Conservation (phyloP, 2,888 invertebrate species). For the Aproaerema taeniolella region DNA sequence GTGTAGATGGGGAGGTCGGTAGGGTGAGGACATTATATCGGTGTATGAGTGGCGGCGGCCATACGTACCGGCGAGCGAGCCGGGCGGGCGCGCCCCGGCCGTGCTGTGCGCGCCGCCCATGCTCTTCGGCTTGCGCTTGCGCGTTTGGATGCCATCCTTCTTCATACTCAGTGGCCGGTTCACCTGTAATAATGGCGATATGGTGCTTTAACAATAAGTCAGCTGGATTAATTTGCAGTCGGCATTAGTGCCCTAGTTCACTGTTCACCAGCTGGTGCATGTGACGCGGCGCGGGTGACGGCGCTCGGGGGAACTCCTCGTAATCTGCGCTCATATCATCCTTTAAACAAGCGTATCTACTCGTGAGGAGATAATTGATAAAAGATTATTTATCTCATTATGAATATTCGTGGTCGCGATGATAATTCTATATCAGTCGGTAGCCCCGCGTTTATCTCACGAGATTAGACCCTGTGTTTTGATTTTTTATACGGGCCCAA, state of each 20-base stretch:
- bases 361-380: constrained; percentile 73
- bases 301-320: constrained; percentile 55
- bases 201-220: constrained; percentile 14
- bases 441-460: constrained; percentile 74
- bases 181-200: constrained; percentile 82
- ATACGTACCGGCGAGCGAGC: constrained; percentile 54
- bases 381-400: constrained; percentile 78
- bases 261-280: too few relatives aligned
- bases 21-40: too few relatives aligned
- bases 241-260: too few relatives aligned
- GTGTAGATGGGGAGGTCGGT: too few relatives aligned
- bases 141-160: constrained; percentile 98
- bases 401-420: constrained; percentile 72
- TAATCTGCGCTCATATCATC: constrained; percentile 69
- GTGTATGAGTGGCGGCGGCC: neutral
- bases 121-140: constrained; percentile 94
- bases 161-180: constrained; percentile 98
- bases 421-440: constrained; percentile 77
- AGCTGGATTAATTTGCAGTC: constrained; percentile 14
- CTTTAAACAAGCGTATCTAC: constrained; percentile 74
- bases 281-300: constrained; percentile 22
- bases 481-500: constrained; percentile 69
- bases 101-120: constrained; percentile 59
- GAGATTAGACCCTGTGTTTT: constrained; percentile 76
- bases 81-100: constrained; percentile 39